These are phyloP conservation scores for Sitta europaea DNA, from an alignment of 2,113 vertebrate genomes.

Conservation along the genomic window DNA sequence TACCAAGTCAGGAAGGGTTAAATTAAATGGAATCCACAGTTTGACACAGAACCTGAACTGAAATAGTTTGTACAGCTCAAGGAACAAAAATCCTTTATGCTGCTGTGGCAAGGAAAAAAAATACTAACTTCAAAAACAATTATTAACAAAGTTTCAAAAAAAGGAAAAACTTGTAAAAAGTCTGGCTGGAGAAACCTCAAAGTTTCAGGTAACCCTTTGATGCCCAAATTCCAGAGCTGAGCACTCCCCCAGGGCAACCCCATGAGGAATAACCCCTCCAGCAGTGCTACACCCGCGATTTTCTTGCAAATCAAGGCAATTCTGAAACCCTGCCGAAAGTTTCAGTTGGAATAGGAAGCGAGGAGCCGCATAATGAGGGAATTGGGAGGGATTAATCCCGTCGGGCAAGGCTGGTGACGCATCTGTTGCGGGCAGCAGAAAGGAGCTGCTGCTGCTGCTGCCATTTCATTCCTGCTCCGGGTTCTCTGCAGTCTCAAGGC, in stretches of 20 bases:
- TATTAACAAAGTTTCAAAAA: background rate
- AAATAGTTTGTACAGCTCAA: background rate
- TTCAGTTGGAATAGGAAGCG: background rate
- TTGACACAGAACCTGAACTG: background rate
- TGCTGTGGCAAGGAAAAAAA: background rate
- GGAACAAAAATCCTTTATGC: background rate
- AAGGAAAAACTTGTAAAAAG: background rate
- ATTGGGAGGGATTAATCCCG: background rate
- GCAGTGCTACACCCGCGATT: background rate
- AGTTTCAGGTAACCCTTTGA: background rate
- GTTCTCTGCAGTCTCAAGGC: conserved; percentile 17
- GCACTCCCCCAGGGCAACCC: background rate
- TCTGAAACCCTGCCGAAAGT: background rate
- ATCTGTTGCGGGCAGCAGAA: conserved; percentile 52
- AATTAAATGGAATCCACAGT: background rate
- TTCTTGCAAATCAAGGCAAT: background rate
- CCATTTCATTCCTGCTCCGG: conserved; percentile 16
- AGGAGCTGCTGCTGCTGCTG: conserved; percentile 57
- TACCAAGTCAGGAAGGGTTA: background rate
- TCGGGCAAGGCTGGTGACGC: conserved; percentile 35
- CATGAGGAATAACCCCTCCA: background rate
- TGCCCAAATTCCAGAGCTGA: accelerated
- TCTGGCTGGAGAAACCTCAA: background rate
- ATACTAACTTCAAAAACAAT: background rate
- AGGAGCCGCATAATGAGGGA: background rate